phyloP scores from a whole-genome alignment of 2,888 invertebrate genomes.

The Eugnorisma glareosa region DNA sequence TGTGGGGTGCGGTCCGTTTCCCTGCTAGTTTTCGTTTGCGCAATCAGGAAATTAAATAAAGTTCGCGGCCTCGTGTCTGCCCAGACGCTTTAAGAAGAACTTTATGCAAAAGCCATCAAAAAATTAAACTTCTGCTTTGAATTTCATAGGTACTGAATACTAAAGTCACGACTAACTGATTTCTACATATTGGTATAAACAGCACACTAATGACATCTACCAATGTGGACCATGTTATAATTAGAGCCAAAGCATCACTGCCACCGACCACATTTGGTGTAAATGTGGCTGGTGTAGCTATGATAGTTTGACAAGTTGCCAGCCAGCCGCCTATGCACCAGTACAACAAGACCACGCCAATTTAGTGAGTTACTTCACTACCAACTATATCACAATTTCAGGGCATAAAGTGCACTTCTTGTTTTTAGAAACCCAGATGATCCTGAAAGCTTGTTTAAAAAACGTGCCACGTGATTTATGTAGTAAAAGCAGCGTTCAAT shows the following conservation, averaged over 20 bases:
- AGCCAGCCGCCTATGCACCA: slow-evolving; percentile 19
- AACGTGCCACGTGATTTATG: slow-evolving; percentile 26
- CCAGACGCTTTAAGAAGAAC: slow-evolving; percentile 56
- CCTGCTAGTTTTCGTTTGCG: slow-evolving; percentile 77
- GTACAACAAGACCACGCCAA: slow-evolving; percentile 3
- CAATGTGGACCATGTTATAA: slow-evolving; percentile 11
- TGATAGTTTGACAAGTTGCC: slow-evolving; percentile 49
- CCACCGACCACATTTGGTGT: slow-evolving; percentile 13
- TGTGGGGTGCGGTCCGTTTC: slow-evolving; percentile 71
- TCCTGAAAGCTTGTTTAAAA: slow-evolving; percentile 23
- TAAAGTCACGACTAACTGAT: neutral
- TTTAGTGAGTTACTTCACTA: slow-evolving; percentile 1
- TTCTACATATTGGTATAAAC: neutral
- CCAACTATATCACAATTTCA: neutral
- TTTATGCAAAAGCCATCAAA: slow-evolving; percentile 50
- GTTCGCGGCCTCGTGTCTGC: slow-evolving; percentile 72
- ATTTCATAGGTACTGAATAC: slow-evolving; percentile 15
- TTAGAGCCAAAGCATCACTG: slow-evolving; percentile 29
- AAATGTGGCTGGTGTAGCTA: slow-evolving; percentile 33
- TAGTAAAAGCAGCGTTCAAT: slow-evolving; percentile 36
- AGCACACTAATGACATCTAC: slow-evolving; percentile 17
- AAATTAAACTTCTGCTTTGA: slow-evolving; percentile 35
- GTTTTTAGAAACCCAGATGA: slow-evolving; percentile 5
- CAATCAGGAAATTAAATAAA: slow-evolving; percentile 85
- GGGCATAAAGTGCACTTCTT: slow-evolving; percentile 2